Conservation (phyloP, 1,140 invertebrate species). For the Lordiphosa stackelbergi region DNA sequence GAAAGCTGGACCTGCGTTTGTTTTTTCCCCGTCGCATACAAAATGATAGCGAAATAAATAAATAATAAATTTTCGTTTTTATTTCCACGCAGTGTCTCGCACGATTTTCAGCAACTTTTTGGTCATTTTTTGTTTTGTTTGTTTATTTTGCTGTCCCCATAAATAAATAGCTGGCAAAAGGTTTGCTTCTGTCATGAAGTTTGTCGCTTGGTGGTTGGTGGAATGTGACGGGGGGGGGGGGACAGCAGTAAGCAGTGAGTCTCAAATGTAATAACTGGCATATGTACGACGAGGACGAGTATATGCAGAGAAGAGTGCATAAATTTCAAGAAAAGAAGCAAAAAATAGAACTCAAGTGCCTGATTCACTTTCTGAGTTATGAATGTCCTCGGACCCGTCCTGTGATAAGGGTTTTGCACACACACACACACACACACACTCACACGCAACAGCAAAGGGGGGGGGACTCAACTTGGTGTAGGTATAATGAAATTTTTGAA, state of each 20-base stretch:
- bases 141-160: slow-evolving; percentile 25
- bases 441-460: not conserved
- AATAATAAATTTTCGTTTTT: slow-evolving; percentile 71
- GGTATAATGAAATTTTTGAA: slow-evolving; percentile 14
- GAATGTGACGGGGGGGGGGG: slow-evolving; percentile 15
- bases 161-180: slow-evolving; percentile 60
- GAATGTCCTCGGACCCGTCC: not conserved
- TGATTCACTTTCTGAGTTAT: slow-evolving; percentile 28
- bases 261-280: slow-evolving; percentile 53
- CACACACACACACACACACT: not conserved
- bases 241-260: not conserved
- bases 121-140: slow-evolving; percentile 1
- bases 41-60: slow-evolving; percentile 74
- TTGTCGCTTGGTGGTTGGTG: slow-evolving; percentile 52
- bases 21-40: slow-evolving; percentile 63
- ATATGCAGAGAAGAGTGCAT: slow-evolving; percentile 26
- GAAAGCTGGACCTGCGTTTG: slow-evolving; percentile 9
- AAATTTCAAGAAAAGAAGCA: slow-evolving; percentile 22
- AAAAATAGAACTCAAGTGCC: slow-evolving; percentile 10
- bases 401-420: not conserved
- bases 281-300: slow-evolving; percentile 3
- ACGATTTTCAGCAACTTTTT: slow-evolving; percentile 59
- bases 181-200: slow-evolving; percentile 51
- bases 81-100: slow-evolving; percentile 53
- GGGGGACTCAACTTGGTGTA: not conserved